Conservation (phyloP, 2,113 vertebrate species). For the Hippopotamus amphibius region DNA sequence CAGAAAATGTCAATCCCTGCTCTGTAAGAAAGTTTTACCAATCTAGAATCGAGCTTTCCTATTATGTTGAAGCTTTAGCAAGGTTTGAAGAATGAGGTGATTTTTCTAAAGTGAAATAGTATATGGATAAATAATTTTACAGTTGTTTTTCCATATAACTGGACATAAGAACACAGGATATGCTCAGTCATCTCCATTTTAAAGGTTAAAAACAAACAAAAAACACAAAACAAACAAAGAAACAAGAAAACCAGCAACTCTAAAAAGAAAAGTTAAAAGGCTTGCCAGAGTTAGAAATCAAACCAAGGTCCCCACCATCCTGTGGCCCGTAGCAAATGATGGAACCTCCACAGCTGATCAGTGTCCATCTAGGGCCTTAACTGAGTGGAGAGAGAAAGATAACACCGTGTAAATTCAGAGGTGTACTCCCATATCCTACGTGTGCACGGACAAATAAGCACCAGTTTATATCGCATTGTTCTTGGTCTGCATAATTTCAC, state of each 20-base stretch:
- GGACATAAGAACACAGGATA: not conserved
- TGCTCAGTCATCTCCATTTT: not conserved
- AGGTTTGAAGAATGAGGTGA: not conserved
- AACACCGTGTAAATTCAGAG: not conserved
- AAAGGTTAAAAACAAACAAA: not conserved
- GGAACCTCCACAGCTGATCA: not conserved
- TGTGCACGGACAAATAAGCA: not conserved
- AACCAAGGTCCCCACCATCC: not conserved
- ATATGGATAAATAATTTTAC: not conserved
- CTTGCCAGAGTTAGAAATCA: not conserved
- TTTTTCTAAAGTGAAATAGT: not conserved
- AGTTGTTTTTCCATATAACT: not conserved
- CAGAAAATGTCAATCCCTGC: constrained; percentile 10
- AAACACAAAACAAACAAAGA: too few relatives aligned
- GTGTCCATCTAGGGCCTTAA: not conserved
- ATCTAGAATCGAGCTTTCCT: constrained; percentile 1
- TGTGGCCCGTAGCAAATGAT: not conserved
- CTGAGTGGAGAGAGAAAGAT: not conserved
- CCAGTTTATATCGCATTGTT: not conserved
- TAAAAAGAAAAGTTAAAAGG: not conserved
- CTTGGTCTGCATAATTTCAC: not conserved
- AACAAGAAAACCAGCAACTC: not conserved
- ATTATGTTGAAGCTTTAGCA: not conserved
- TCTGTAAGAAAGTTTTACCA: not conserved
- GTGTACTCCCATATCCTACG: not conserved